Base-by-base conservation (phyloP, 2,113 vertebrate species). In the Mormyrus lacerda region DNA sequence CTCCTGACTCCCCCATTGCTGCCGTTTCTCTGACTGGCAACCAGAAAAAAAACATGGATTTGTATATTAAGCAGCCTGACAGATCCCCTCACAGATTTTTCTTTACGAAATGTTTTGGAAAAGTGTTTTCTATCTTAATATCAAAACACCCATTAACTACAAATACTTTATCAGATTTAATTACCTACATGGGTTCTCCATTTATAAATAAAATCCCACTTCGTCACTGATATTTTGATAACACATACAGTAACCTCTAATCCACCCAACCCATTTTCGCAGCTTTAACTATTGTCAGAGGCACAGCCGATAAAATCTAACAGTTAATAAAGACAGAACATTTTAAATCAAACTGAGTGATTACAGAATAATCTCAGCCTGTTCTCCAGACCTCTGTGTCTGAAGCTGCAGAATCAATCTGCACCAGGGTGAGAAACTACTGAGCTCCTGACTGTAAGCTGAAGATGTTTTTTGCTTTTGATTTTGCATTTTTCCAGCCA, bases 291-390 rank as follows among this genome's bases (percentile, higher is more conserved):
- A 88, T 55, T 76, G 83, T 90, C 0, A 91, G 91, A 85, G 76
- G 88, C 35, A 47, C 24, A 91, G 92, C 85, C 88, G 89, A 91
- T 85, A 11, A 88, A 79, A 79, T 79, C 73, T 35, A 79, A 79
- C 73, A 79, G 31, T 42, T 39, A 86, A 90, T 90, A 42, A 47
- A 65, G 90, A 90, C 21, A 88, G 48, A 27, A 42, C 53, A 73
- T n/a, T 51, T 73, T 76, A 24, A 53, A 44, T 27, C 50, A 88
- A 45, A 90, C 50, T 92, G 90, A 61, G 89, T 9, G 79, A 91
- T 65, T 92, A 93, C 51, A 92, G 91, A 89, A 89, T 51, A 92
- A 90, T 92, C 91, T 90, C 93, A 84, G 92, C 90, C 89, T 53
- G 24, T 79, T 35, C 44, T 92, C 88, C 89, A 89, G 87, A 31